Evolutionary conservation across 2,113 vertebrate genomes (phyloP), one percentile per base, ranked within the genome.

Genomic region (Carassius carassius): DNA sequence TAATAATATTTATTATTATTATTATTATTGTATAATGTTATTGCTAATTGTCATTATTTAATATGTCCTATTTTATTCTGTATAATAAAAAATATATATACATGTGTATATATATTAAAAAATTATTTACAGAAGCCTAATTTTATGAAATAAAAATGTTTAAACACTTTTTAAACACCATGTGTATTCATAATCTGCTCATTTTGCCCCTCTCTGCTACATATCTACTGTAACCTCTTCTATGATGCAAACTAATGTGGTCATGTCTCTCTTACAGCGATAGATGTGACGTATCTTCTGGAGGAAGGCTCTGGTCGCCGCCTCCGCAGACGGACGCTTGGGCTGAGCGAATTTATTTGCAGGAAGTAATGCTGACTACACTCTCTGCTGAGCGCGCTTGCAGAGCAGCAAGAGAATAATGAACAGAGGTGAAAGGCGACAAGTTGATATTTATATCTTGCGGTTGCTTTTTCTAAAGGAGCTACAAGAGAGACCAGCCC

Each of bases 211-310:
- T 19, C 23, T 14, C 41, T 14, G 11, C 41, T 23, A 16, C 21
- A 25, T 4, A 74, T 25, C 1, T 74, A 74, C n/a, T 47, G 44
- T 58, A 83, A 60, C 8, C 21, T n/a, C 21, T 60, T 47, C 77
- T 82, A 37, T 47, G 69, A n/a, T 69, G 1, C 17, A 69, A 35
- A 32, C 41, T 82, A 82, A 85, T 78, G 51, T 65, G 6, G 19
- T 86, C 37, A 89, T 76, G 86, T 67, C 44, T 92, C 76, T 90
- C 2, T 89, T 90, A 87, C 95, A 99, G 98, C 96, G 87, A 97
- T 99, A 19, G 98, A 99, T n/a, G 97, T 99, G 93, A 97, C 97
- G 3, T 99, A 99, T 90, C 93, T 99, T 91, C 94, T 99, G 81
- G 97, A 99, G 92, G 98, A 99, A 90, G 97, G 98, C 1, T 96